These are phyloP conservation scores for Herpetotheres cachinnans DNA, from an alignment of 2,113 vertebrate species.

Conservation along the genomic window DNA sequence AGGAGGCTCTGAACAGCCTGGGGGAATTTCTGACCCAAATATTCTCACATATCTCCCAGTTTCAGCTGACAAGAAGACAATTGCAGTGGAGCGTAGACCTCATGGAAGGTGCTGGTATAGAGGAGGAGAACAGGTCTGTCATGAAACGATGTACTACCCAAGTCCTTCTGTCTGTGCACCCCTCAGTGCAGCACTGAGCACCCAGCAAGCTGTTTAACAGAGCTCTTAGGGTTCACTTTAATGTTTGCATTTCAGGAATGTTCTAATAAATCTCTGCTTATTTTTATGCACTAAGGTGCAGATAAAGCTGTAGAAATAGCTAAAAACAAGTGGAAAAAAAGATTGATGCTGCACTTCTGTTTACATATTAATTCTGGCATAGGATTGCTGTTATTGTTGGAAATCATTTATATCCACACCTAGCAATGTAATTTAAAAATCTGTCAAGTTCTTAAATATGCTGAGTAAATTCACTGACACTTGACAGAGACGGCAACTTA, in stretches of 20 bases:
- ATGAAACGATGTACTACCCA: not conserved
- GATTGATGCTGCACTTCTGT: not conserved
- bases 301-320: not conserved
- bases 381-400: not conserved
- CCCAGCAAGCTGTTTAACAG: not conserved
- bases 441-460: not conserved
- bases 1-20: not conserved
- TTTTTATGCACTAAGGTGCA: not conserved
- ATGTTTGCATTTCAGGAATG: not conserved
- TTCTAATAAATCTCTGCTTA: not conserved
- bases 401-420: not conserved
- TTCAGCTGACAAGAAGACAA: not conserved
- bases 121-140: not conserved
- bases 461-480: not conserved
- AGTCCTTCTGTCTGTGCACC: not conserved
- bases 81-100: not conserved
- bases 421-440: not conserved
- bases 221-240: not conserved
- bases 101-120: not conserved
- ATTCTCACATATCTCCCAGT: not conserved
- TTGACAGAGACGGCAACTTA: not conserved
- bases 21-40: constrained; percentile 1
- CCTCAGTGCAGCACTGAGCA: not conserved
- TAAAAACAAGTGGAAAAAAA: not conserved
- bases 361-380: not conserved